Percentiles rank a stretch among this genome's conserved stretches.
phyloP scores from a whole-genome alignment of 2,113 vertebrate species.

The Pachycephala philippinensis region DNA sequence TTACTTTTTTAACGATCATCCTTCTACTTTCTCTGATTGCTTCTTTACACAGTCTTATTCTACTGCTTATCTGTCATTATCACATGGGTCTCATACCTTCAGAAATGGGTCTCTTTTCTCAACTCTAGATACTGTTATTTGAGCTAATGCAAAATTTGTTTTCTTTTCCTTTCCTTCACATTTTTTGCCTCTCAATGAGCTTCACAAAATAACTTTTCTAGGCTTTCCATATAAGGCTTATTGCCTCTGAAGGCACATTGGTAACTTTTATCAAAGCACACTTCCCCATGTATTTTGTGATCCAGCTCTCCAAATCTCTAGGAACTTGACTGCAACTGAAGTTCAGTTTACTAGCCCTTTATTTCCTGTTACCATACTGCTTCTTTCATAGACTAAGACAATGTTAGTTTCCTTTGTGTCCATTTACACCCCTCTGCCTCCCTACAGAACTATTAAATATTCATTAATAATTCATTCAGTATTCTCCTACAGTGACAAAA shows the following conservation, averaged over 20 bases:
- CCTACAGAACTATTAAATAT: background rate
- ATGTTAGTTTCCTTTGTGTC: background rate
- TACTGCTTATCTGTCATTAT: background rate
- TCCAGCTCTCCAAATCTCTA: background rate
- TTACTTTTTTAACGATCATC: background rate
- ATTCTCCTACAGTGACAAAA: background rate
- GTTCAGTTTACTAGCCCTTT: background rate
- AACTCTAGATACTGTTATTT: background rate
- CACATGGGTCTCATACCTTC: background rate
- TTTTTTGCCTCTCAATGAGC: background rate
- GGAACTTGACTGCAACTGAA: background rate
- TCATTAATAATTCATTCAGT: background rate
- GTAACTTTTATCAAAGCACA: constrained; percentile 1
- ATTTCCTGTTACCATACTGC: background rate
- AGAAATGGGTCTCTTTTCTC: background rate
- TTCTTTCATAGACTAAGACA: constrained; percentile 13
- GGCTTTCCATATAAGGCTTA: background rate
- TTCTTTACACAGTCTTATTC: background rate
- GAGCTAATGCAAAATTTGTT: background rate
- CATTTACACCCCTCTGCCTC: background rate
- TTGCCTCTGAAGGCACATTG: background rate
- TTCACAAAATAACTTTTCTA: background rate
- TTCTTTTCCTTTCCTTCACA: background rate
- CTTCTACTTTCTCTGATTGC: background rate
- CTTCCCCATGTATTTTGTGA: background rate